Conservation (phyloP, 2,888 invertebrate species). For the Drosophila robusta region DNA sequence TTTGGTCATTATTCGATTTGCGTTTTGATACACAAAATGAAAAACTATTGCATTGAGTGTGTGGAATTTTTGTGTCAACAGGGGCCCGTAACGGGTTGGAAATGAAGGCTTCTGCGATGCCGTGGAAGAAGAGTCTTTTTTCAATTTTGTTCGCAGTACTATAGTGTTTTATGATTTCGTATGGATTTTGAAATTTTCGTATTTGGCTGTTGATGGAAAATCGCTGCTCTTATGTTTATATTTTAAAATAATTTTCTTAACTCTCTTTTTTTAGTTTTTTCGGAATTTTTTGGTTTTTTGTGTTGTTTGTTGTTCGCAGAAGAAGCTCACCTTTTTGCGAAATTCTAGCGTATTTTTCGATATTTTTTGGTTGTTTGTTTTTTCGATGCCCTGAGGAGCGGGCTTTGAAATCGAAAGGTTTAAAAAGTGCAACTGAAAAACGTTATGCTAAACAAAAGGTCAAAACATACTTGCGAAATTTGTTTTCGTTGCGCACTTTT, state of each 20-base stretch:
- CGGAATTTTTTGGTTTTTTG: constrained; percentile 2
- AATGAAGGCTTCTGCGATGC: constrained; percentile 80
- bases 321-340: constrained; percentile 44
- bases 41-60: constrained; percentile 82
- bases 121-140: constrained; percentile 78
- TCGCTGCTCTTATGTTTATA: constrained; percentile 44
- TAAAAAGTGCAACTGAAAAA: constrained; percentile 46
- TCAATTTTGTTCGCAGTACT: constrained; percentile 43
- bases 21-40: constrained; percentile 77
- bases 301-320: constrained; percentile 30
- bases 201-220: constrained; percentile 48
- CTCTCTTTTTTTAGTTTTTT: constrained; percentile 4
- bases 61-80: constrained; percentile 57
- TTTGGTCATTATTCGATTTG: constrained; percentile 62
- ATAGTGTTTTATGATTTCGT: constrained; percentile 19
- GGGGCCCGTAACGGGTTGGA: constrained; percentile 63
- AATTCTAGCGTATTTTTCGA: constrained; percentile 17
- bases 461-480: constrained; percentile 76
- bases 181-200: constrained; percentile 32
- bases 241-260: neutral
- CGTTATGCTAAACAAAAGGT: constrained; percentile 39
- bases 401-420: constrained; percentile 33
- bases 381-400: constrained; percentile 16
- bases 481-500: constrained; percentile 43
- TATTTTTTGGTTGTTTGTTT: constrained; percentile 14